Evolutionary conservation across 2,797 vertebrate species (phyloP).

Genomic region (Chelon labrosus): DNA sequence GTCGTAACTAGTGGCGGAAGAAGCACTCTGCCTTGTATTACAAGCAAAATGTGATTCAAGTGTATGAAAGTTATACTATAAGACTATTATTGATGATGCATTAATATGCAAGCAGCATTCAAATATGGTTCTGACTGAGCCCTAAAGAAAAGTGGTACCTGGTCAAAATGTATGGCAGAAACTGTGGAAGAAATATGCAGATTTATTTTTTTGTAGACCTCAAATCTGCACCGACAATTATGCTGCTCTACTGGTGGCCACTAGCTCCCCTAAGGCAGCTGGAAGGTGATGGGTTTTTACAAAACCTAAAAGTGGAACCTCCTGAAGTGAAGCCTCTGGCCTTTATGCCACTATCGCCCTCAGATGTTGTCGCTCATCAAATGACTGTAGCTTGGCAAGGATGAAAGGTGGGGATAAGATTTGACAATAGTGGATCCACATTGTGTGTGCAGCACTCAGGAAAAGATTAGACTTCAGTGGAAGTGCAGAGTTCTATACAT

Average conservation of each 20-base stretch:
- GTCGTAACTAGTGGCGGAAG: background rate
- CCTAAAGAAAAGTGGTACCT: too few species aligned
- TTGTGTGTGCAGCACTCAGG: background rate
- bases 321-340: conserved; percentile 52
- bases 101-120: too few species aligned
- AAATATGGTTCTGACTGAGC: too few species aligned
- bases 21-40: too few species aligned
- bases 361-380: conserved; percentile 46
- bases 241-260: conserved; percentile 6
- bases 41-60: too few species aligned
- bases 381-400: conserved; percentile 24
- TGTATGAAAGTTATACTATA: too few species aligned
- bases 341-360: conserved; percentile 31
- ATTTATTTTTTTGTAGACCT: background rate
- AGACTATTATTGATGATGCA: too few species aligned
- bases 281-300: conserved; percentile 32
- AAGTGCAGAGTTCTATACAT: background rate
- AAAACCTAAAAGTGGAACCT: conserved; percentile 24
- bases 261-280: conserved; percentile 21
- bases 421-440: conserved; percentile 17
- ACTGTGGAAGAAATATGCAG: background rate
- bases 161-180: too few species aligned
- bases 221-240: background rate
- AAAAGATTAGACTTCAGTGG: conserved; percentile 1
- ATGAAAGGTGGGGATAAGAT: conserved; percentile 22